Percentiles rank a stretch among this genome's conserved stretches.
Evolutionary conservation across 2,797 vertebrate genomes (phyloP).

Genomic region (Syndactyla subalaris): DNA sequence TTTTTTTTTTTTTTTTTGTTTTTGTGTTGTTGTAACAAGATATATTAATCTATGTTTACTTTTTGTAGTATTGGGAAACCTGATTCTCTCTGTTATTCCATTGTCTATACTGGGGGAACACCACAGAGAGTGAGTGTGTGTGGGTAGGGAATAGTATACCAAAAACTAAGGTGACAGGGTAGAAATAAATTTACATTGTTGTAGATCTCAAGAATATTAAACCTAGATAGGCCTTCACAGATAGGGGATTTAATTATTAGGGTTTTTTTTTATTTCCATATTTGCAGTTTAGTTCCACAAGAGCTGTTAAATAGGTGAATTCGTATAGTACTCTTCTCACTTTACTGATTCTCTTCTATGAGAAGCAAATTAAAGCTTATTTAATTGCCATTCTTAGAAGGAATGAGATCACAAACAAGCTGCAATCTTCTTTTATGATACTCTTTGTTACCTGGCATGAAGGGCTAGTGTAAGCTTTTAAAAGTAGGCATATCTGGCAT

Average conservation of each 20-base stretch:
- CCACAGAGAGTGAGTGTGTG: neutral
- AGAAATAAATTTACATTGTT: neutral
- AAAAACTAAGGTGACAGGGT: neutral
- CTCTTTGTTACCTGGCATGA: neutral
- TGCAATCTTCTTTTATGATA: conserved; percentile 29
- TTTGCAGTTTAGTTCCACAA: neutral
- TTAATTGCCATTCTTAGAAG: conserved; percentile 15
- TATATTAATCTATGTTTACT: neutral
- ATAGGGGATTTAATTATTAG: neutral
- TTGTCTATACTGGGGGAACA: neutral
- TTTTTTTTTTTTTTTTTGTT: neutral
- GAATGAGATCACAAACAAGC: conserved; percentile 24
- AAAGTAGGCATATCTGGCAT: conserved; percentile 19
- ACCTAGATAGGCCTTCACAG: neutral
- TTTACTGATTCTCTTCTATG: neutral
- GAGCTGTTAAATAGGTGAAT: neutral
- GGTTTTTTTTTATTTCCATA: neutral
- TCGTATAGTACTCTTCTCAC: neutral
- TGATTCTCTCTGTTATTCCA: neutral
- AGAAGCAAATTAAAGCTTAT: neutral
- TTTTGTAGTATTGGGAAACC: neutral
- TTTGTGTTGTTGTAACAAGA: neutral
- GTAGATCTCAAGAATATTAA: neutral
- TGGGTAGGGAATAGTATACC: neutral
- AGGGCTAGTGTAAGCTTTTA: neutral